Evolutionary conservation across 2,797 vertebrate genomes (phyloP).

Genomic region (Myotis planiceps): DNA sequence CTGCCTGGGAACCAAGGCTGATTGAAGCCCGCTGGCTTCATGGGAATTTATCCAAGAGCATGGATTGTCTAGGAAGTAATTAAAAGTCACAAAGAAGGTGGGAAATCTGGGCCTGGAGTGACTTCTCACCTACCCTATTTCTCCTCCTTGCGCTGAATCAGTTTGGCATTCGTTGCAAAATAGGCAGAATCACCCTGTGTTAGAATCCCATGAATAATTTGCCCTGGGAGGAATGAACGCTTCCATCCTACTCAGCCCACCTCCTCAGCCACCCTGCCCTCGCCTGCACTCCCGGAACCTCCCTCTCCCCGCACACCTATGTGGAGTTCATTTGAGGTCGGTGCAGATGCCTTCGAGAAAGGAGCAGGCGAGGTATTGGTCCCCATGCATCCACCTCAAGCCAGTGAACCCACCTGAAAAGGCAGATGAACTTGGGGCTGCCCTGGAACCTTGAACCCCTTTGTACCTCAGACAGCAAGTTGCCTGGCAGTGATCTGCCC

Average conservation of each 20-base stretch:
- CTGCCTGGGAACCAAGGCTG: background rate
- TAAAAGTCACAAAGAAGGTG: background rate
- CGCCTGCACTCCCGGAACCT: accelerated
- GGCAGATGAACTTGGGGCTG: background rate
- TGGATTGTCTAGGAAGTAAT: background rate
- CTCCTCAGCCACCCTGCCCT: background rate
- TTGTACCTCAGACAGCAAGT: background rate
- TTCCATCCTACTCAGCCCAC: background rate
- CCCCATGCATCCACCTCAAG: background rate
- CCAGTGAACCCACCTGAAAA: background rate
- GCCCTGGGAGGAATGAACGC: background rate
- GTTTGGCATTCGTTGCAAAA: background rate
- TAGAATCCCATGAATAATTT: background rate
- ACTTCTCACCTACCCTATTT: background rate
- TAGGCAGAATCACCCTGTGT: background rate
- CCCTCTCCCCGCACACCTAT: background rate
- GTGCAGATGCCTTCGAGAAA: background rate
- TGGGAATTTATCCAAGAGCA: background rate
- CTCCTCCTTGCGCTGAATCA: background rate
- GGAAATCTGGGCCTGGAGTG: background rate
- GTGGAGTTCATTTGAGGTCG: background rate
- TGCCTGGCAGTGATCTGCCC: background rate
- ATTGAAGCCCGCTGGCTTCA: background rate
- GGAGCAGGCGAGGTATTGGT: background rate
- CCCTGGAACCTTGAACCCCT: background rate